Evolutionary conservation across 1,140 invertebrate genomes (phyloP).

Genomic region (Ceratosolen solmsi): DNA sequence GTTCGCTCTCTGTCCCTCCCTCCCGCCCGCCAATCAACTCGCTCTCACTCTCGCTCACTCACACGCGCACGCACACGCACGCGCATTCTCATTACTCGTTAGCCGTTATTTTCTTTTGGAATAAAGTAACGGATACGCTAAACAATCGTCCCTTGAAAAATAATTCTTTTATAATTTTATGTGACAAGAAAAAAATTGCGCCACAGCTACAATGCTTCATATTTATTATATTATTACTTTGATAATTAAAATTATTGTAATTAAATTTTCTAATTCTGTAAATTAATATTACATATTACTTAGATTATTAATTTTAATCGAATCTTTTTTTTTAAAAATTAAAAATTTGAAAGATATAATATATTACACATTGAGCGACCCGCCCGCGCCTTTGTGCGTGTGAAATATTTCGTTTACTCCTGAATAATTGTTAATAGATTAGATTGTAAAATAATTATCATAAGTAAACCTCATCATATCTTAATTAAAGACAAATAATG

Average conservation of each 20-base stretch:
- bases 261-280: neutral
- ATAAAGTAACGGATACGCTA: neutral
- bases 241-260: neutral
- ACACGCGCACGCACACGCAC: neutral
- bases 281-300: neutral
- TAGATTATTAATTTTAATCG: too few relatives aligned
- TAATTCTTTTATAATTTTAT: neutral
- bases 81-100: neutral
- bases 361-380: too few relatives aligned
- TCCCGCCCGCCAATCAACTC: neutral
- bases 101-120: conserved; percentile 27
- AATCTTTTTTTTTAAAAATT: too few relatives aligned
- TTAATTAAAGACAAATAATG: too few relatives aligned
- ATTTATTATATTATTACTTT: neutral
- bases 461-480: too few relatives aligned
- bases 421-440: too few relatives aligned
- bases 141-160: neutral
- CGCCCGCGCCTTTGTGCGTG: too few relatives aligned
- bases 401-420: too few relatives aligned
- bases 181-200: neutral
- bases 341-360: too few relatives aligned
- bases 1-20: neutral
- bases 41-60: neutral
- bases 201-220: neutral
- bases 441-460: too few relatives aligned